Percentiles rank a stretch among this genome's conserved stretches.
Evolutionary conservation across 2,888 invertebrate species (phyloP).

Genomic region (Mayetiola destructor): DNA sequence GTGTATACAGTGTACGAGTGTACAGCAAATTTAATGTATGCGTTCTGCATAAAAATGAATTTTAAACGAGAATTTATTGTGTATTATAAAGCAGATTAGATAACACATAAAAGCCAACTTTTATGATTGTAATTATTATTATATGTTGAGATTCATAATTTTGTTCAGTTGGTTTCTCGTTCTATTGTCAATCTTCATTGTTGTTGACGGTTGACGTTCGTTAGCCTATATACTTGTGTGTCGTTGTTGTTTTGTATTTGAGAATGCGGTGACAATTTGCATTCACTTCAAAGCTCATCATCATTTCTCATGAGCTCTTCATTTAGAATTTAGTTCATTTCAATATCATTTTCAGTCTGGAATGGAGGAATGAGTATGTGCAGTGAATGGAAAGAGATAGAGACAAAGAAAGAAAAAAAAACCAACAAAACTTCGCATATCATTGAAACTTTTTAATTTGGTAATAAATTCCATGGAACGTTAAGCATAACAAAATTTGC

Average conservation of each 20-base stretch:
- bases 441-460: slow-evolving; percentile 9
- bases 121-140: slow-evolving; percentile 10
- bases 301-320: background rate
- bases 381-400: background rate
- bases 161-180: background rate
- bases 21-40: background rate
- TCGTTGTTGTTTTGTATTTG: background rate
- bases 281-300: background rate
- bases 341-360: background rate
- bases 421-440: slow-evolving; percentile 8
- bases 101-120: slow-evolving; percentile 7
- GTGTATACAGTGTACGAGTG: background rate
- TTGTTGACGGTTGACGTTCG: too few relatives aligned
- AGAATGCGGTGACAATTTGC: background rate
- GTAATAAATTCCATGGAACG: slow-evolving; percentile 6
- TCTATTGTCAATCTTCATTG: background rate
- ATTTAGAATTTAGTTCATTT: background rate
- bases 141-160: background rate
- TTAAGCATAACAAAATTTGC: slow-evolving; percentile 10
- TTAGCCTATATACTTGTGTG: too few relatives aligned
- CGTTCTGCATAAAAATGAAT: background rate
- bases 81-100: slow-evolving; percentile 2
- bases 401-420: background rate
- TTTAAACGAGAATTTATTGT: slow-evolving; percentile 2
- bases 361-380: background rate